These are phyloP conservation scores for Myrmecophaga tridactyla DNA, from an alignment of 2,113 vertebrate genomes.

Conservation along the genomic window DNA sequence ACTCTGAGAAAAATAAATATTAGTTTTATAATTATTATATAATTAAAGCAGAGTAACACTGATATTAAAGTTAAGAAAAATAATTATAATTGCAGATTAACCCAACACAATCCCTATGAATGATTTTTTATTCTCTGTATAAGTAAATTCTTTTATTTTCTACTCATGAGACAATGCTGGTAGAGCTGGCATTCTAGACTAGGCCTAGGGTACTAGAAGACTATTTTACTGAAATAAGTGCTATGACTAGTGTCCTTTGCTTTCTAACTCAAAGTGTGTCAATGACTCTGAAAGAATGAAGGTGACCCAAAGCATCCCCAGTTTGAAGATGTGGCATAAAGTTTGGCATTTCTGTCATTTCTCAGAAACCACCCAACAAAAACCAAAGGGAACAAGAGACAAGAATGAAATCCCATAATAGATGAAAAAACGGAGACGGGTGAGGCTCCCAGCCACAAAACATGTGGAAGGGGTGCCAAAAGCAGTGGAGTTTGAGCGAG, in stretches of 20 bases:
- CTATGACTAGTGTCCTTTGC: neutral
- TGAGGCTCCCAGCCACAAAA: neutral
- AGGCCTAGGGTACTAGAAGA: neutral
- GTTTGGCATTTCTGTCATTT: neutral
- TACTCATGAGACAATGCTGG: neutral
- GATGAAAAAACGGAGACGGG: neutral
- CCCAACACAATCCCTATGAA: neutral
- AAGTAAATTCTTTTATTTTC: neutral
- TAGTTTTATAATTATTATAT: neutral
- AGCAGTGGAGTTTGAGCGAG: neutral
- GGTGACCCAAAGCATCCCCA: neutral
- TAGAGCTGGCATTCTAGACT: neutral
- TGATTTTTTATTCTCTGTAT: neutral
- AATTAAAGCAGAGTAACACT: constrained; percentile 2
- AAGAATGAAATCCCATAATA: neutral
- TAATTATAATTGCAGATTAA: neutral
- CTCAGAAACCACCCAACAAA: constrained; percentile 17
- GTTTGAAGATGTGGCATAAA: neutral
- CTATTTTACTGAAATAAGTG: constrained; percentile 34
- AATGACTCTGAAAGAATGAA: constrained; percentile 28
- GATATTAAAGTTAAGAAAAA: neutral
- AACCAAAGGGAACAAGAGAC: neutral
- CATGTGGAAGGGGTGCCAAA: neutral
- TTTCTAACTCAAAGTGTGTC: neutral
- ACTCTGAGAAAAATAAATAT: neutral